Base-by-base conservation (phyloP, 2,113 vertebrate species). In the Tyto alba region DNA sequence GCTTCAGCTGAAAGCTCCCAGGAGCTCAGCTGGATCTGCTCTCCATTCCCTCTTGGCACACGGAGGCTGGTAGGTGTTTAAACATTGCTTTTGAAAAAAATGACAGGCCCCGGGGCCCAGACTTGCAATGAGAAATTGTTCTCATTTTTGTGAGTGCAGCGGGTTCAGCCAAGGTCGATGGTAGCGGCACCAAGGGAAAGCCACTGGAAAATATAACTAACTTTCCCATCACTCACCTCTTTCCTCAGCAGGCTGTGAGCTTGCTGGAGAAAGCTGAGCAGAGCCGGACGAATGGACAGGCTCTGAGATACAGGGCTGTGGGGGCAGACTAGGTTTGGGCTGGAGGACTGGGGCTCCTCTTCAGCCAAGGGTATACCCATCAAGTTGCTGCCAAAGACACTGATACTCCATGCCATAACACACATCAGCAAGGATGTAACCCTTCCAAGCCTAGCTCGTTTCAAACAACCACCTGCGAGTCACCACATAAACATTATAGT, bases 161-260 rank as follows among this genome's bases (percentile, higher is more conserved):
- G 3, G 69, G 93, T 92, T 95, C 93, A 87, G 88, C 76, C 47
- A 15, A 90, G 92, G 96, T 96, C 47, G 10, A 56, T 63, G 85
- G 64, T 9, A n/a, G 92, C 1, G 2, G 76, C 2, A 2, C 73
- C 36, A 1, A 81, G 93, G 88, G 90, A 93, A 92, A 96, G 72
- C 47, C 88, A 78, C 82, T 90, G 82, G 55, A 93, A 92, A 94
- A 92, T 60, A 45, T 56, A 95, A 94, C 93, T 87, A 92, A 71
- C 76, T 84, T 94, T 86, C 11, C 83, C 85, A 95, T 94, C 90
- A 86, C 64, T 63, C 27, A 21, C 21, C 47, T 90, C 82, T 71
- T n/a, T 50, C 93, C 45, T n/a, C 88, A 27, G 67, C 40, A 69
- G 66, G 41, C 79, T 47, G 20, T 17, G 78, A 48, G 5, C 8